Evolutionary conservation across 2,797 vertebrate genomes (phyloP).

Genomic region (Acropternis orthonyx): DNA sequence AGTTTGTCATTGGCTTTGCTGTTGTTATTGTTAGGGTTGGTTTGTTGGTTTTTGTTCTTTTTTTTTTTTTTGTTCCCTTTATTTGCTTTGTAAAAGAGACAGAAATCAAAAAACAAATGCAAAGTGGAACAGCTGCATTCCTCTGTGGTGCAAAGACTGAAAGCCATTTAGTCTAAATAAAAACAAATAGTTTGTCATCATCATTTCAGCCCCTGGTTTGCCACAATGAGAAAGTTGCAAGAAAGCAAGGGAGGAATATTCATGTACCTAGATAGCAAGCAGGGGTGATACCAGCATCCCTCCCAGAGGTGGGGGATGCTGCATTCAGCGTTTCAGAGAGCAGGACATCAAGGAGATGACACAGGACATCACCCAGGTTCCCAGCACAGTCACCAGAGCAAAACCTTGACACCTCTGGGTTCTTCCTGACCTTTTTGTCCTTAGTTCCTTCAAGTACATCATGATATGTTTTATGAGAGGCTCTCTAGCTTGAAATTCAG

Average conservation of each 20-base stretch:
- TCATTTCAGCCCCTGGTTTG: not conserved
- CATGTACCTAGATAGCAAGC: not conserved
- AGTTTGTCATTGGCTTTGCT: conserved; percentile 13
- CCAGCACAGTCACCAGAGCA: not conserved
- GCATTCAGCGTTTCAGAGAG: accelerated
- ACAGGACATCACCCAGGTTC: not conserved
- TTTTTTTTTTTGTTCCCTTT: not conserved
- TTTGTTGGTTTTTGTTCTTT: not conserved
- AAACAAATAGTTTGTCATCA: conserved; percentile 53
- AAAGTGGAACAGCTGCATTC: conserved; percentile 8
- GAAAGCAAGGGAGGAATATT: not conserved
- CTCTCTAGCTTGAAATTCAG: conserved; percentile 5
- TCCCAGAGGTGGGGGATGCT: not conserved
- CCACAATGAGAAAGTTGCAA: not conserved
- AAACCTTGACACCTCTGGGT: not conserved
- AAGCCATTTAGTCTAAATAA: conserved; percentile 42
- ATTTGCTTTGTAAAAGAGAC: conserved; percentile 47
- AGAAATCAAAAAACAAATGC: conserved; percentile 47
- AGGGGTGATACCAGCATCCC: not conserved
- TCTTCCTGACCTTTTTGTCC: not conserved
- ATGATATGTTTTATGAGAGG: not conserved
- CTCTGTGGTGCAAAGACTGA: conserved; percentile 4
- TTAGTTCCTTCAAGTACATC: not conserved
- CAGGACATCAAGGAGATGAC: not conserved
- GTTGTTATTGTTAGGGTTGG: conserved; percentile 2